These are phyloP conservation scores for Cylas formicarius DNA, from an alignment of 1,140 invertebrate species.

Conservation along the genomic window DNA sequence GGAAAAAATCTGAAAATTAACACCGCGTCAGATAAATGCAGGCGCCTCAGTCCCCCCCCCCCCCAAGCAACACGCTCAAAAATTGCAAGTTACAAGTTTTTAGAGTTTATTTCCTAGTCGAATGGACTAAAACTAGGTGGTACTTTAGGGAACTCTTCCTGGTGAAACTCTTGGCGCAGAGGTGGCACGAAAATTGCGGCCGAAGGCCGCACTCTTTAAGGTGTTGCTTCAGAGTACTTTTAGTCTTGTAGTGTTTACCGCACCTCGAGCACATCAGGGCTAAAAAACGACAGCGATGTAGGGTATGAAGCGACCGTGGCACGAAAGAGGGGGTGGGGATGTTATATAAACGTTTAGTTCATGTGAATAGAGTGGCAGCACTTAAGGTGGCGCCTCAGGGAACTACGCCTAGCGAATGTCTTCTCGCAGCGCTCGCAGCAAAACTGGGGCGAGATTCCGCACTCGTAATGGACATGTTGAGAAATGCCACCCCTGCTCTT, in stretches of 20 bases:
- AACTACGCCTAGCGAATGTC: conserved; percentile 28
- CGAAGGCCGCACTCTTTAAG: conserved; percentile 6
- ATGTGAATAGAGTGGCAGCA: conserved; percentile 5
- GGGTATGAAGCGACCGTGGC: not conserved
- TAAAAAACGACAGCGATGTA: not conserved
- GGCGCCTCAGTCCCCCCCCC: too few species aligned
- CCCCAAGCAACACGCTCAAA: too few species aligned
- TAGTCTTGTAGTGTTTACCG: not conserved
- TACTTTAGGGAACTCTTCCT: not conserved
- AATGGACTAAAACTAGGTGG: too few species aligned
- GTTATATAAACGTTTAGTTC: conserved; percentile 16
- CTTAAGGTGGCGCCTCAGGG: conserved; percentile 16
- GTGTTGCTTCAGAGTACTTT: not conserved
- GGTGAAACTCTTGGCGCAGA: not conserved
- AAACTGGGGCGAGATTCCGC: conserved; percentile 46
- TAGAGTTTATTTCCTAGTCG: too few species aligned
- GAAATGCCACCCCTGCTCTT: conserved; percentile 43
- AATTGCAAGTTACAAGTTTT: too few species aligned
- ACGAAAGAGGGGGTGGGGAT: conserved; percentile 4
- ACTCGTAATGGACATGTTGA: conserved; percentile 45
- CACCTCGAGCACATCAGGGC: conserved; percentile 1
- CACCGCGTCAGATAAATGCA: too few species aligned
- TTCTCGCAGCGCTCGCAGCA: conserved; percentile 38
- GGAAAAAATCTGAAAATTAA: conserved; percentile 2
- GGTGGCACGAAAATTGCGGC: too few species aligned